Base-by-base conservation (phyloP, 2,888 invertebrate species). In the Brachylomia viminalis region DNA sequence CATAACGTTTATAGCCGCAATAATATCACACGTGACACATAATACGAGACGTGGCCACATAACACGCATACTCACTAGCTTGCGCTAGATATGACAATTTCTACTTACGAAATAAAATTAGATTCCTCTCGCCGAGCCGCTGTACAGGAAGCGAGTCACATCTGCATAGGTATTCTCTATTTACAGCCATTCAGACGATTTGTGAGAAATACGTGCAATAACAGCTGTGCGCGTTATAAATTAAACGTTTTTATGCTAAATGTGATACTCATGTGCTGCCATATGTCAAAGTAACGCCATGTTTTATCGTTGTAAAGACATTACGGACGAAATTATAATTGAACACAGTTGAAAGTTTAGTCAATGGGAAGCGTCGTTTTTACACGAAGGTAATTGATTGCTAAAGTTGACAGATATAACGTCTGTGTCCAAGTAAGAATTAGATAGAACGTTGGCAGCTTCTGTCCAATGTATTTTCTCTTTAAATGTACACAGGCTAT, bases 101-200 rank as follows among this genome's bases (percentile, higher is more conserved):
- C 52, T 58, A 15, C 42, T 49, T 42, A 58, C 38, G 15, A 56
- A 20, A 20, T 54, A n/a, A 59, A 72, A 47, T 17, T 30, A n/a
- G 1, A 58, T 78, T 17, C 23, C 15, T 27, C 1, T 56, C 6
- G 38, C 49, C n/a, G n/a, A n/a, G n/a, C 23, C n/a, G 45, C 20
- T 52, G 56, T 8, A 33, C 23, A 47, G 15, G 27, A 38, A 77
- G 33, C 52, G 49, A 58, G 17, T 17, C 64, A 45, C 64, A 83
- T 85, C 75, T 82, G 75, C 82, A 81, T 82, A 75, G 70, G 77
- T 78, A 76, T 85, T 74, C 27, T 20, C 30, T 47, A 47, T 47
- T 65, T 65, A 65, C 20, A 47, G 65, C 20, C 30, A 13, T 45
- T 64, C 2, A 7, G 2, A 27, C 56, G 42, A 52, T 73, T 73